These are phyloP conservation scores for Meliscaeva auricollis DNA, from an alignment of 2,888 invertebrate genomes.

Conservation along the genomic window DNA sequence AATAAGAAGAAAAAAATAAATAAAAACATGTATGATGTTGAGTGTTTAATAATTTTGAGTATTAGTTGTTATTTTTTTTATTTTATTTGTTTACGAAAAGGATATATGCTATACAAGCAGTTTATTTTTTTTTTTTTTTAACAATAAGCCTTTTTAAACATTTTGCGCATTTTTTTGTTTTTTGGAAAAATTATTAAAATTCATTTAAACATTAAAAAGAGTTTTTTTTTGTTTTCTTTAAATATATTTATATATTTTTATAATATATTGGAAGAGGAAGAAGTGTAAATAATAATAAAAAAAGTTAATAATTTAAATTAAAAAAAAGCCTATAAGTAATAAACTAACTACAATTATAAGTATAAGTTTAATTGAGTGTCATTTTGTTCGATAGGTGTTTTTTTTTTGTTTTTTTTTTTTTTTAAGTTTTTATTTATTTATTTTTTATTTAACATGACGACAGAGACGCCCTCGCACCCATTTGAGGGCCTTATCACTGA, in stretches of 20 bases:
- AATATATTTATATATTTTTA: neutral
- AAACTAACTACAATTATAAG: slow-evolving; percentile 56
- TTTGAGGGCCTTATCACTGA: slow-evolving; percentile 83
- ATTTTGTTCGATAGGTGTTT: slow-evolving; percentile 54
- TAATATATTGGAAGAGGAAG: neutral
- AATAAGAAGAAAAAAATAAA: neutral
- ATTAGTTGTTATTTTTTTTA: neutral
- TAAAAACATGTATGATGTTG: slow-evolving; percentile 10
- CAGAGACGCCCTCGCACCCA: slow-evolving; percentile 84
- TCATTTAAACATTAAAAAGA: neutral
- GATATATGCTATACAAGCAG: slow-evolving; percentile 17
- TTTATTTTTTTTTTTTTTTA: neutral
- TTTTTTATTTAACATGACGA: slow-evolving; percentile 81
- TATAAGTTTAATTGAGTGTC: slow-evolving; percentile 64
- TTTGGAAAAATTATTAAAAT: neutral
- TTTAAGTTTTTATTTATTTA: neutral
- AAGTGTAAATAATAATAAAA: slow-evolving; percentile 32
- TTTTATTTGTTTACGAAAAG: slow-evolving; percentile 37
- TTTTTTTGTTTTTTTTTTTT: slow-evolving; percentile 5
- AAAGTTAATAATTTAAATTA: slow-evolving; percentile 37
- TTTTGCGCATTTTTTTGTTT: neutral
- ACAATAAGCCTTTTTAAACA: slow-evolving; percentile 5
- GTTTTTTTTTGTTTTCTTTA: neutral
- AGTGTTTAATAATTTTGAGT: slow-evolving; percentile 19
- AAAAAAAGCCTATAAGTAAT: slow-evolving; percentile 46